Percentiles rank a stretch among this genome's conserved stretches.
These are phyloP conservation scores for Prenolepis imparis DNA, from an alignment of 2,888 invertebrate species.

Conservation along the genomic window DNA sequence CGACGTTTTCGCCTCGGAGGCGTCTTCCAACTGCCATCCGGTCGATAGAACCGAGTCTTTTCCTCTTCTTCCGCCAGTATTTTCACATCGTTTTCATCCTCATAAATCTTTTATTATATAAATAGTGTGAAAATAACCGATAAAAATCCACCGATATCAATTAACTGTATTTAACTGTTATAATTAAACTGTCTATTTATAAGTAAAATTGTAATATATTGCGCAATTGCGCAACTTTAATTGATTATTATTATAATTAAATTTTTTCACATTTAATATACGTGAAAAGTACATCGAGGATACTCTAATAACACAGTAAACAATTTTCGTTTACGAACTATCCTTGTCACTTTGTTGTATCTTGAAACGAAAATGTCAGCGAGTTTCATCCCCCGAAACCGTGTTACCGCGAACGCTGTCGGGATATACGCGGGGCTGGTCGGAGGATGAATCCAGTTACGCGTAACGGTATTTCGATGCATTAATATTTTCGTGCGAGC, in stretches of 20 bases:
- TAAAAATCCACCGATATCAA: not conserved
- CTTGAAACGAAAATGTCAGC: constrained; percentile 46
- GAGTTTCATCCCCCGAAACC: constrained; percentile 41
- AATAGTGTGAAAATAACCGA: not conserved
- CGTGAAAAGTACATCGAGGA: too few species aligned
- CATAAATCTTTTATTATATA: not conserved
- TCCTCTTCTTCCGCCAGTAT: constrained; percentile 13
- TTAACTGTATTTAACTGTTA: not conserved
- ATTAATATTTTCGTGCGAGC: constrained; percentile 75
- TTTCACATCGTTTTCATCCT: constrained; percentile 10
- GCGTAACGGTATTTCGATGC: constrained; percentile 74
- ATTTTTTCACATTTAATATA: not conserved
- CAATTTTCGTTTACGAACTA: constrained; percentile 11
- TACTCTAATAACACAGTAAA: not conserved
- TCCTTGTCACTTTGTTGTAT: constrained; percentile 15
- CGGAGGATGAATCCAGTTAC: constrained; percentile 68
- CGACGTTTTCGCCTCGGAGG: constrained; percentile 46
- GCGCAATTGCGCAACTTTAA: not conserved
- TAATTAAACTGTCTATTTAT: not conserved
- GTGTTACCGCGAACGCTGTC: constrained; percentile 41
- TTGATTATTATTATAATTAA: not conserved
- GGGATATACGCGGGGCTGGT: constrained; percentile 21
- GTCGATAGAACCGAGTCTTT: constrained; percentile 33
- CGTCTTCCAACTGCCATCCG: constrained; percentile 37
- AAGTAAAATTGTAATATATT: not conserved